Conservation (phyloP, 2,888 invertebrate genomes). For the Eupithecia subfuscata region DNA sequence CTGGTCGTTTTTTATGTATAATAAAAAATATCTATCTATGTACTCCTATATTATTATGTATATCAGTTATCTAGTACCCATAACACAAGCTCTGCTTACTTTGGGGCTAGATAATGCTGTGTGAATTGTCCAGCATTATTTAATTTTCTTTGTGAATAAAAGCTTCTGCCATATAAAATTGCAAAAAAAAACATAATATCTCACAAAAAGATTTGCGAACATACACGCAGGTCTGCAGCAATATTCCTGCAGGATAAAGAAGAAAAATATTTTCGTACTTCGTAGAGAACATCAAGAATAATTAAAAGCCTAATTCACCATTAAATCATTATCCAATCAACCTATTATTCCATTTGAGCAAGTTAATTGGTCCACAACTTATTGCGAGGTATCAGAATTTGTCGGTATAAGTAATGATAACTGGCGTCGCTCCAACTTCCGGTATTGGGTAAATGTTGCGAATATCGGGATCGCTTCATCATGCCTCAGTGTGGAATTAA, state of each 20-base stretch:
- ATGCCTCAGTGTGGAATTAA: constrained; percentile 34
- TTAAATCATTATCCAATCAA: background rate
- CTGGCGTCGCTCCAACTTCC: constrained; percentile 57
- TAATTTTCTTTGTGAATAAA: no score
- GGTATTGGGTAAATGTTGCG: constrained; percentile 53
- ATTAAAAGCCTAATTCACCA: background rate
- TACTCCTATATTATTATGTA: no score
- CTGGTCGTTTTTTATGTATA: no score
- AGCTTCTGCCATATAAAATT: no score
- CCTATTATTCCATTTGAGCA: background rate
- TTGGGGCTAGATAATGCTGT: no score
- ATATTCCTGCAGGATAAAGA: background rate
- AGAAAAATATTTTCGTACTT: background rate
- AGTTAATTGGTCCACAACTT: constrained; percentile 10
- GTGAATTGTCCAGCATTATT: no score
- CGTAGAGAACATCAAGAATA: background rate
- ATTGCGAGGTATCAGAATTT: constrained; percentile 53
- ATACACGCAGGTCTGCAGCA: background rate
- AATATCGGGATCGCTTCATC: constrained; percentile 56
- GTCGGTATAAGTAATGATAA: constrained; percentile 64
- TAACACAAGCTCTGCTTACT: no score
- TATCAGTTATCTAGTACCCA: no score
- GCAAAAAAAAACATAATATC: no score
- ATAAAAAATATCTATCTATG: no score
- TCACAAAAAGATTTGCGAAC: no score